Evolutionary conservation across 2,797 vertebrate genomes (phyloP), one percentile per base, ranked within the genome.

Genomic region (Australoheros facetus): DNA sequence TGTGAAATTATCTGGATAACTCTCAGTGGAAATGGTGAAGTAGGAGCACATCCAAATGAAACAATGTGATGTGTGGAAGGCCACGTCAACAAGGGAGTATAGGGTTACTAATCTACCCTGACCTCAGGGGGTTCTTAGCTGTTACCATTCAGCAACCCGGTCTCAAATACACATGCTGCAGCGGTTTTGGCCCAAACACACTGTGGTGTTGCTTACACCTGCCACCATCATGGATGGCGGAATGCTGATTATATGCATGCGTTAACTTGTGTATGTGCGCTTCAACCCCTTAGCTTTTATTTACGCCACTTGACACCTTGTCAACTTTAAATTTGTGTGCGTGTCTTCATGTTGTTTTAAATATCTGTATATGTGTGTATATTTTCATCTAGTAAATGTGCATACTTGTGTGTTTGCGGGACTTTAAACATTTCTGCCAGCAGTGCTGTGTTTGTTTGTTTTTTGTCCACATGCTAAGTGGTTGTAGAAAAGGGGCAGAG

Each of bases 1-100:
- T 92, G 90, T 93, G 90, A 94, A 92, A 92, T 89, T 62, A 89
- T 91, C 77, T 89, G 90, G 84, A 87, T 84, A 23, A 59, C 58
- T 85, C 84, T 71, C 89, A 74, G 88, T 92, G 91, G 88, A 90
- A 92, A 90, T 69, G 23, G 54, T 74, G 79, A 75, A 79, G 84
- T 51, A 81, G 87, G 90, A 90, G 77, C 56, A n/a, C 58, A 21
- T 93, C 91, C 92, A 93, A 89, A 87, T 77, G 83, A 90, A 93
- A 92, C 85, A 85, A 82, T 78, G 81, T 66, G 77, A 83, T 85
- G 82, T 91, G 85, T 83, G 79, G 79, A 89, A 82, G 77, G 74
- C 78, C 87, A 83, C 32, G 17, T 88, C 87, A 87, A 88, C 88
- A 83, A 60, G 75, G 71, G 81, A 85, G 91, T 66, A 73, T 91